Base-by-base conservation (phyloP, 2,113 vertebrate genomes). In the Barbus barbus region DNA sequence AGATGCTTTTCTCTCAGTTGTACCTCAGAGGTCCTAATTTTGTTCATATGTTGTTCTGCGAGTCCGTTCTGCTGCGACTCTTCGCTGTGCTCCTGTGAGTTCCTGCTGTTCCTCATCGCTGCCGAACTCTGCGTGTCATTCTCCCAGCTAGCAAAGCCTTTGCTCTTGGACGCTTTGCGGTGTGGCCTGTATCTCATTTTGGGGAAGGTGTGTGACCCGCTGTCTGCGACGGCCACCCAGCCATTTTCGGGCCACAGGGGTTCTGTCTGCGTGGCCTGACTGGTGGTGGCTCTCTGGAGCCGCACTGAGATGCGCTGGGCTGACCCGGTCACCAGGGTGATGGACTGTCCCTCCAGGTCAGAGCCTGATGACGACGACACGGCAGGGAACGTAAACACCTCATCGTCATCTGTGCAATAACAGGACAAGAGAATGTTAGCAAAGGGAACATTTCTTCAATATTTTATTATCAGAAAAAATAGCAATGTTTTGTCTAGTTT, bases 261-360 rank as follows among this genome's bases (percentile, higher is more conserved):
- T 46, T 99, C 97, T 0, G 96, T 98, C 93, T 99, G 98, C 0
- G 97, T 99, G 88, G 97, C 97, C 93, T 99, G 97, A 91, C 96
- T 98, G 65, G 95, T 95, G 69, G 98, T 98, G 4, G 96, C 95
- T 44, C 97, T 91, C 91, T 98, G 97, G 26, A 99, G 92, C 78
- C 96, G 93, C 81, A 99, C 97, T 0, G 97, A 99, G 91, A 99
- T 99, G 88, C 97, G 96, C 83, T 94, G 95, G 0, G 97, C 96
- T 9, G 97, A 97, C 61, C 98, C 96, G 0, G 97, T 98, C 84
- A 98, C 95, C 20, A 99, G 93, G 0, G 97, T 98, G 91, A 99
- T 98, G 83, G 97, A 96, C 92, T 95, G 94, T 84, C 94, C 88
- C 18, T 95, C 94, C 7, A 95, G 88, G 83, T 95, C 92, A 24